These are phyloP conservation scores for Melitaea cinxia DNA, from an alignment of 1,140 invertebrate genomes.

Conservation along the genomic window DNA sequence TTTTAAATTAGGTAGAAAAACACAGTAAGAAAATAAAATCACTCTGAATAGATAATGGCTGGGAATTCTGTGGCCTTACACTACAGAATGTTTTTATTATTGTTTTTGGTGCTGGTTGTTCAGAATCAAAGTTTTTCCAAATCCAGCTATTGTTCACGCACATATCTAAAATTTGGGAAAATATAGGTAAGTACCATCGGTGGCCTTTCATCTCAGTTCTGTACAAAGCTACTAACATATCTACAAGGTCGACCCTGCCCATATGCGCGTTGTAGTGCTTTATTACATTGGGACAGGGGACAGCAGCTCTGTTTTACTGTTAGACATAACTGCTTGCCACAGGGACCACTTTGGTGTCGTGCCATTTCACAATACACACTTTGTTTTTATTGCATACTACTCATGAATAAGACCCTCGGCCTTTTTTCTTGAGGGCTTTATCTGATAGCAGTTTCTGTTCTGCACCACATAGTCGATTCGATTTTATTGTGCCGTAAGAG, in stretches of 20 bases:
- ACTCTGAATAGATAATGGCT: no score
- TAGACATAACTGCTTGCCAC: conserved; percentile 39
- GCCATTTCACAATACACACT: conserved; percentile 40
- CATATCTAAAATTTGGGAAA: conserved; percentile 43
- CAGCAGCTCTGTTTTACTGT: conserved; percentile 29
- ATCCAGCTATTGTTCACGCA: conserved; percentile 40
- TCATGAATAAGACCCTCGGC: conserved; percentile 38
- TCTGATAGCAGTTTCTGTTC: conserved; percentile 33
- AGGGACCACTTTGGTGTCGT: conserved; percentile 43
- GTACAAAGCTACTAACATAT: conserved; percentile 44
- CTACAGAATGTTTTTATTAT: no score
- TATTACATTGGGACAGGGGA: conserved; percentile 39
- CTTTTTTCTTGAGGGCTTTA: conserved; percentile 44
- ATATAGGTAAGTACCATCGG: conserved; percentile 40
- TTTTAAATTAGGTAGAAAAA: no score
- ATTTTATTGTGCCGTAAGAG: conserved; percentile 41
- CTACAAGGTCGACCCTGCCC: conserved; percentile 41
- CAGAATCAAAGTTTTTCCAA: background rate
- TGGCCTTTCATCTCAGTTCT: conserved; percentile 42
- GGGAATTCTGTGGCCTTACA: no score
- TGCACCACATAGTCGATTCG: conserved; percentile 41
- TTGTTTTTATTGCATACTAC: conserved; percentile 40
- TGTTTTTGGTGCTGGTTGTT: no score
- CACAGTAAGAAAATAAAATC: no score
- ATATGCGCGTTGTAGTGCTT: conserved; percentile 43